Conservation (phyloP, 2,797 vertebrate species). For the Smutsia temminckii region DNA sequence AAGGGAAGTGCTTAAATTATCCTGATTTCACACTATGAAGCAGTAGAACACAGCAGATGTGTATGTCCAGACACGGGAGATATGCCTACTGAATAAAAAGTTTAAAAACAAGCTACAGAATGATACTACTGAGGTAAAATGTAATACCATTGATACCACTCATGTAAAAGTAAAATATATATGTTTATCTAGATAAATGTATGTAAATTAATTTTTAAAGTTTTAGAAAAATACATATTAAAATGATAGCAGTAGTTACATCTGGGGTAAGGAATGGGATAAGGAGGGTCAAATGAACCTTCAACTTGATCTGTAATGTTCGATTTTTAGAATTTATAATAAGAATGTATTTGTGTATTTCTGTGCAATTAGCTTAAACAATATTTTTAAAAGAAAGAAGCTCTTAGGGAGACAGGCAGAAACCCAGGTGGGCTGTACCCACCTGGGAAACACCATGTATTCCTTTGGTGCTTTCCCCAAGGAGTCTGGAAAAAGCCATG, state of each 20-base stretch:
- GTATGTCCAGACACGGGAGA: neutral
- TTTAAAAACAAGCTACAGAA: neutral
- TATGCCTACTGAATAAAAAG: neutral
- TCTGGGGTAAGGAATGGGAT: neutral
- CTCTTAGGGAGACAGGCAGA: neutral
- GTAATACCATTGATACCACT: neutral
- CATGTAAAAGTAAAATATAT: neutral
- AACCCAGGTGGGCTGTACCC: neutral
- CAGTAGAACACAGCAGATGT: neutral
- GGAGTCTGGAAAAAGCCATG: neutral
- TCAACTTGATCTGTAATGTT: neutral
- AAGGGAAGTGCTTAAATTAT: neutral
- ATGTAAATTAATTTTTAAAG: neutral
- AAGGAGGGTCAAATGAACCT: neutral
- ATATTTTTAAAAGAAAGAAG: constrained; percentile 21
- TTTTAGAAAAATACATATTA: neutral
- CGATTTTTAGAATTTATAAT: neutral
- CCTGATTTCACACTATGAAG: neutral
- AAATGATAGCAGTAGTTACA: neutral
- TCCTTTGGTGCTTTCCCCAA: neutral
- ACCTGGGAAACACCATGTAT: neutral
- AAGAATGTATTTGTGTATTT: neutral
- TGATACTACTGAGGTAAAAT: neutral
- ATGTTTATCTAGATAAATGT: neutral
- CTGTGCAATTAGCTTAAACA: neutral